Percentiles rank a stretch among this genome's conserved stretches.
Evolutionary conservation across 2,113 vertebrate genomes (phyloP).

Genomic region (Caranx ignobilis): DNA sequence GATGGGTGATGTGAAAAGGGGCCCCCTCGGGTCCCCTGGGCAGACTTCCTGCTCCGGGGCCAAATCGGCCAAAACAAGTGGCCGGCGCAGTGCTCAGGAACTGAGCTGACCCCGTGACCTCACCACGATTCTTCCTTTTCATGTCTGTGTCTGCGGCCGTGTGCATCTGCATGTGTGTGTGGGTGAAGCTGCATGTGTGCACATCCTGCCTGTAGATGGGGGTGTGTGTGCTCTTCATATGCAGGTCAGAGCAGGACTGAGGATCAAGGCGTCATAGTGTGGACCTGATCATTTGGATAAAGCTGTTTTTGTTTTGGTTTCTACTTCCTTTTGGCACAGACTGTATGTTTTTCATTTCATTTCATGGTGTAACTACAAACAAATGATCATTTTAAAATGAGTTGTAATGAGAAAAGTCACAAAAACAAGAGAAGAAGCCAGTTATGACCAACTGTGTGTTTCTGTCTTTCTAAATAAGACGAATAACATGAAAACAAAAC

Average conservation of each 20-base stretch:
- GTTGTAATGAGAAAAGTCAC: too few relatives aligned
- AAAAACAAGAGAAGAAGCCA: too few relatives aligned
- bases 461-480: too few relatives aligned
- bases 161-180: neutral
- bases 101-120: slow-evolving; percentile 32
- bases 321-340: too few relatives aligned
- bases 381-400: too few relatives aligned
- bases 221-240: neutral
- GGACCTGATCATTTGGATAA: neutral
- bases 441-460: too few relatives aligned
- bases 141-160: neutral
- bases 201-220: neutral
- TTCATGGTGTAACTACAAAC: neutral
- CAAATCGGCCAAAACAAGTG: slow-evolving; percentile 19
- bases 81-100: slow-evolving; percentile 20
- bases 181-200: neutral
- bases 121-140: neutral
- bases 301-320: neutral
- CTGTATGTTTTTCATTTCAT: neutral
- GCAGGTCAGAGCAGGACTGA: neutral
- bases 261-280: neutral
- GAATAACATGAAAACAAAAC: too few relatives aligned
- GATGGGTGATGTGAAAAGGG: slow-evolving; percentile 50
- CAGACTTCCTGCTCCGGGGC: slow-evolving; percentile 59
- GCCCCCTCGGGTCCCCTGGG: slow-evolving; percentile 25